Evolutionary conservation across 2,113 vertebrate genomes (phyloP).

Genomic region (Cheilinus undulatus): DNA sequence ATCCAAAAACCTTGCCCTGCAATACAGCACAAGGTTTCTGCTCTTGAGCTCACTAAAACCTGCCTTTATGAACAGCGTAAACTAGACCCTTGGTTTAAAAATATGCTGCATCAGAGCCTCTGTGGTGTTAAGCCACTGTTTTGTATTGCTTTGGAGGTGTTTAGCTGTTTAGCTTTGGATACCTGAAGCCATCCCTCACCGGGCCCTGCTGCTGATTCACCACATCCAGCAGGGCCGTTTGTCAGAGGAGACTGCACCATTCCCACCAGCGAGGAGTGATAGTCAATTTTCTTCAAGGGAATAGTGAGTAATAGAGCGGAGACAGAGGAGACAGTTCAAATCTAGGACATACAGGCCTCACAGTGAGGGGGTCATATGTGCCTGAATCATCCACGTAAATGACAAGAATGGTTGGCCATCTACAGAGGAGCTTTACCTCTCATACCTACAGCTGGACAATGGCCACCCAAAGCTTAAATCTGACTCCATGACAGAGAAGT

Average conservation of each 20-base stretch:
- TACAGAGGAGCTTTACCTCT: slow-evolving; percentile 19
- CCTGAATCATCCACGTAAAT: slow-evolving; percentile 1
- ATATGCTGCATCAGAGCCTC: slow-evolving; percentile 3
- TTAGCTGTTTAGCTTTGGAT: slow-evolving; percentile 54
- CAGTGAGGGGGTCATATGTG: slow-evolving; percentile 8
- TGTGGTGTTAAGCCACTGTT: slow-evolving; percentile 7
- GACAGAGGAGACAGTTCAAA: slow-evolving; percentile 30
- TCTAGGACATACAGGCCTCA: slow-evolving; percentile 16
- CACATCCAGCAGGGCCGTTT: slow-evolving; percentile 64
- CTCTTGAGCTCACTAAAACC: no score
- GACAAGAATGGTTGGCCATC: slow-evolving; percentile 16
- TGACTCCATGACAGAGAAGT: neutral
- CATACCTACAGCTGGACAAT: neutral
- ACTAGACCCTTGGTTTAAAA: neutral
- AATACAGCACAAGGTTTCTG: neutral
- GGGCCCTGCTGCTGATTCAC: slow-evolving; percentile 73
- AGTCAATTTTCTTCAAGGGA: slow-evolving; percentile 53
- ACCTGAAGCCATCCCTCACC: slow-evolving; percentile 55
- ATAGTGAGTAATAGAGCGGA: slow-evolving; percentile 22
- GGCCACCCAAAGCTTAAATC: neutral
- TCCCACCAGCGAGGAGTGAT: slow-evolving; percentile 49
- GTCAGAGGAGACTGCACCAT: slow-evolving; percentile 64
- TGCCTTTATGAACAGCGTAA: no score
- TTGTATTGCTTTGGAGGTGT: slow-evolving; percentile 10
- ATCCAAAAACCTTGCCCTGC: neutral